Evolutionary conservation across 1,140 invertebrate species (phyloP).

Genomic region (Drepana arcuata): DNA sequence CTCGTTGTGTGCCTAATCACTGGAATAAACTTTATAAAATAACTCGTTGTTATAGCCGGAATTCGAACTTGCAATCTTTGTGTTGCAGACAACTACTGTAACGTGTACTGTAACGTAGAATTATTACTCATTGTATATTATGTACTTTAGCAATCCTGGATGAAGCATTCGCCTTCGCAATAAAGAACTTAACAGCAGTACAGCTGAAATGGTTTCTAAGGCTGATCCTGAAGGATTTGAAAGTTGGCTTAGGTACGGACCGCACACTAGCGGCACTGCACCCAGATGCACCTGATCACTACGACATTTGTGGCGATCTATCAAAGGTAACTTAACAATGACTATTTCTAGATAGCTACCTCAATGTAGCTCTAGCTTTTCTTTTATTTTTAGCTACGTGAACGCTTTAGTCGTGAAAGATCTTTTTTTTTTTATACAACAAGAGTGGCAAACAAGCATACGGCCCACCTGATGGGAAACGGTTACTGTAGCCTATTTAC

Average conservation of each 20-base stretch:
- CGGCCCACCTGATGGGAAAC: too few species aligned
- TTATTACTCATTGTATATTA: constrained; percentile 4
- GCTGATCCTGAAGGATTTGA: constrained; percentile 89
- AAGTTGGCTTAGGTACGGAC: constrained; percentile 79
- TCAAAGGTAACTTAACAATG: constrained; percentile 70
- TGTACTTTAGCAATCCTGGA: constrained; percentile 34
- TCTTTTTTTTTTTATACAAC: too few species aligned
- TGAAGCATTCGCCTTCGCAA: constrained; percentile 32
- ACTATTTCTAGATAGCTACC: too few species aligned
- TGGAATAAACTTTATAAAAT: too few species aligned
- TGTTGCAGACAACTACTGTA: too few species aligned
- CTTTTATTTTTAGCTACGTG: background rate
- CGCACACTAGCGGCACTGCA: constrained; percentile 82
- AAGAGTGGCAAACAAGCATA: too few species aligned
- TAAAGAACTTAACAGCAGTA: constrained; percentile 72
- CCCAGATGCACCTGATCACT: constrained; percentile 85
- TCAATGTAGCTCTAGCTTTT: background rate
- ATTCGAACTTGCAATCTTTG: too few species aligned
- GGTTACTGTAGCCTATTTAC: too few species aligned
- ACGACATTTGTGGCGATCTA: constrained; percentile 80
- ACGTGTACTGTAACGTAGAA: too few species aligned
- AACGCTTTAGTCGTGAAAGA: too few species aligned
- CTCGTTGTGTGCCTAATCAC: too few species aligned
- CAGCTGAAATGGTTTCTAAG: constrained; percentile 93
- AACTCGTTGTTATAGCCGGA: too few species aligned